Conservation (phyloP, 2,797 vertebrate species). For the Uromys caudimaculatus region DNA sequence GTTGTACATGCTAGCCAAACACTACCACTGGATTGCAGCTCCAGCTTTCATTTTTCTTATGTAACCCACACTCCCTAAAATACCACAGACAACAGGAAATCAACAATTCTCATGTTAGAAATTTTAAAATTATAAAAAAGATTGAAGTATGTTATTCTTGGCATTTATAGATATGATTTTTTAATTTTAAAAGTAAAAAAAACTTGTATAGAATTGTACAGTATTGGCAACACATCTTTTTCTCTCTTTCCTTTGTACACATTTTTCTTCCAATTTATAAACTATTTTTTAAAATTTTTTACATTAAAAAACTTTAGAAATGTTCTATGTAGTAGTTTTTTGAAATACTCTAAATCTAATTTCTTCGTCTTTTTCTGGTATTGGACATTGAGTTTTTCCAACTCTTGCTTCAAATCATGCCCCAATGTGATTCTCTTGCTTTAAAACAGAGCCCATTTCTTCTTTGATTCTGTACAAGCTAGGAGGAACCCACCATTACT, state of each 20-base stretch:
- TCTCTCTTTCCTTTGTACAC: neutral
- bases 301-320: neutral
- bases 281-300: neutral
- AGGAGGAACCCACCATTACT: neutral
- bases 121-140: neutral
- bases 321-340: neutral
- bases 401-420: slow-evolving; percentile 3
- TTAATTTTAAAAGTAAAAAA: slow-evolving; percentile 12
- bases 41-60: neutral
- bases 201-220: neutral
- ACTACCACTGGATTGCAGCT: neutral
- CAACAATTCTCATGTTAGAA: slow-evolving; percentile 3
- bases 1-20: neutral
- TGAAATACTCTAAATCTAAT: neutral
- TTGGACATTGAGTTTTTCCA: neutral
- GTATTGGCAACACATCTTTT: neutral
- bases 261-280: neutral
- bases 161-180: neutral
- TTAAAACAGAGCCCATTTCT: neutral
- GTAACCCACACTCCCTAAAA: neutral
- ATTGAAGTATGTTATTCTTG: neutral
- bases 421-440: neutral
- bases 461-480: slow-evolving; percentile 18
- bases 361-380: neutral
- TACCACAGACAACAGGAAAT: neutral